Evolutionary conservation across 2,888 invertebrate genomes (phyloP).

Genomic region (Drosophila demipolita): DNA sequence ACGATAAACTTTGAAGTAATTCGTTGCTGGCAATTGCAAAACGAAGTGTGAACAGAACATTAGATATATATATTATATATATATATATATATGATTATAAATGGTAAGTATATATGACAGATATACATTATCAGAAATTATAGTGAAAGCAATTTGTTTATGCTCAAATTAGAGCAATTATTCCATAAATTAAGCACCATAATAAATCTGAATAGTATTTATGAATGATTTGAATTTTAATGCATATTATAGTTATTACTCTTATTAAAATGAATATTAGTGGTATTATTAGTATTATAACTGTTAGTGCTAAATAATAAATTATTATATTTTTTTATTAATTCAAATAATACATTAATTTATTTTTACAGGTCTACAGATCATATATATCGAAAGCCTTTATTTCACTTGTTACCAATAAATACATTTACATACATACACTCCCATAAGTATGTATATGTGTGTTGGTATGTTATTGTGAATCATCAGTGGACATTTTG

Average conservation of each 20-base stretch:
- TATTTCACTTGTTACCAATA: neutral
- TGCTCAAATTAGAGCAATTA: neutral
- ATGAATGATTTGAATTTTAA: neutral
- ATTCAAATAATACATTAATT: neutral
- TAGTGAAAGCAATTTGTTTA: neutral
- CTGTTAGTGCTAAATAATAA: neutral
- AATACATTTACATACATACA: neutral
- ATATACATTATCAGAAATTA: neutral
- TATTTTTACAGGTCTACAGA: neutral
- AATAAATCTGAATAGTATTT: neutral
- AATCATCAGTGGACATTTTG: constrained; percentile 5
- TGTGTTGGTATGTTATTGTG: neutral
- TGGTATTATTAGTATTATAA: neutral
- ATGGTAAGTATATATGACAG: neutral
- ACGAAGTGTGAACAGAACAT: constrained; percentile 13
- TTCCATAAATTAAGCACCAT: neutral
- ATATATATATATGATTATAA: constrained; percentile 2
- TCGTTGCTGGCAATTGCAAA: constrained; percentile 39
- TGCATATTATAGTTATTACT: neutral
- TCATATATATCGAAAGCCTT: neutral
- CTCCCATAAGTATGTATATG: neutral
- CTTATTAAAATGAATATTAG: neutral
- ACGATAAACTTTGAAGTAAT: constrained; percentile 30
- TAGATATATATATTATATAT: neutral
- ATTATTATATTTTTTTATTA: neutral